Evolutionary conservation across 2,888 invertebrate species (phyloP).

Genomic region (Melipona beecheii): DNA sequence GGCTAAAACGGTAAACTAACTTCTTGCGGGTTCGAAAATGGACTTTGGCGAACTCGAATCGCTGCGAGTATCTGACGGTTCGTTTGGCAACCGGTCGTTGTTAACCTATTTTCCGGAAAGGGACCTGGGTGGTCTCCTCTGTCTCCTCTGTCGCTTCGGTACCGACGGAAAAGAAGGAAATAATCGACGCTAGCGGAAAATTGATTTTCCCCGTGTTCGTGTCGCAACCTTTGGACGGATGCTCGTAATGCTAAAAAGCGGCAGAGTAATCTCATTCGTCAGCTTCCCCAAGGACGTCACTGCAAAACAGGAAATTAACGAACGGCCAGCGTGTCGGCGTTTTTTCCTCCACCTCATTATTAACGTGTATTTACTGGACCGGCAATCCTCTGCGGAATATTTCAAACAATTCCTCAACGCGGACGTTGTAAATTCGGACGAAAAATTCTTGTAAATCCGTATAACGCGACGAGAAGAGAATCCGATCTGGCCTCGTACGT

Average conservation of each 20-base stretch:
- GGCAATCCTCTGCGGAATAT: background rate
- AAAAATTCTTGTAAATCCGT: background rate
- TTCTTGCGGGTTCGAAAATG: slow-evolving; percentile 43
- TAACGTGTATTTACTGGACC: slow-evolving; percentile 21
- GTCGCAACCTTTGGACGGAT: slow-evolving; percentile 26
- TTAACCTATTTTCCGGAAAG: slow-evolving; percentile 24
- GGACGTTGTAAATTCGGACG: slow-evolving; percentile 13
- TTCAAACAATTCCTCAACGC: background rate
- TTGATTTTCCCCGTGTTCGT: background rate
- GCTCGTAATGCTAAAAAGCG: slow-evolving; percentile 27
- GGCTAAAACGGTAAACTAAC: slow-evolving; percentile 30
- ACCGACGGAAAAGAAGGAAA: background rate
- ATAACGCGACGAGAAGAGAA: background rate
- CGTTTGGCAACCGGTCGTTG: background rate
- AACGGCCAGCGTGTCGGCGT: slow-evolving; percentile 3
- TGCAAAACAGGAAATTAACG: slow-evolving; percentile 38
- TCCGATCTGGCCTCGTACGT: background rate
- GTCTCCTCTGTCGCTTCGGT: background rate
- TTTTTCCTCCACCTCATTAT: slow-evolving; percentile 11
- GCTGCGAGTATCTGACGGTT: slow-evolving; percentile 34
- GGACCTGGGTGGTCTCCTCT: background rate
- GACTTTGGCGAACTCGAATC: slow-evolving; percentile 42
- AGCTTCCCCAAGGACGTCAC: background rate
- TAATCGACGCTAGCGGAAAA: background rate
- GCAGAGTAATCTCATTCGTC: slow-evolving; percentile 26